Percentiles rank a stretch among this genome's conserved stretches.
Conservation (phyloP, 2,888 invertebrate species). For the Lasioglossum oenotherae region DNA sequence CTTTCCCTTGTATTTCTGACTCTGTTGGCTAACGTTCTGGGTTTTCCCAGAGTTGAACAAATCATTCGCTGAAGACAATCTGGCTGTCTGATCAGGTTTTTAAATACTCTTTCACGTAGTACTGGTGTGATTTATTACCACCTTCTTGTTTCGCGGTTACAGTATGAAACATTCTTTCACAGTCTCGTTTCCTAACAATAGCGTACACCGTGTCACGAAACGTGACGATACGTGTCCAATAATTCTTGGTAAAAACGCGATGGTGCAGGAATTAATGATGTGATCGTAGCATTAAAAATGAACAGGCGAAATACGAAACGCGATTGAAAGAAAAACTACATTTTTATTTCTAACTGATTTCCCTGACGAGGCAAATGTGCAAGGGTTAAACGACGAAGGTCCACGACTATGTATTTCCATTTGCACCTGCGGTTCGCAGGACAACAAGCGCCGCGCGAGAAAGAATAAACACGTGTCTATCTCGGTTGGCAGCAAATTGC, state of each 20-base stretch:
- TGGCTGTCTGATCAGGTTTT: not conserved
- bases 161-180: not conserved
- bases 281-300: too few species aligned
- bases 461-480: constrained; percentile 10
- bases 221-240: not conserved
- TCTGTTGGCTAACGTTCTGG: not conserved
- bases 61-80: not conserved
- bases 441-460: not conserved
- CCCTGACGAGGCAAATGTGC: not conserved
- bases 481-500: not conserved
- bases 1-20: not conserved
- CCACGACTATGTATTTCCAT: not conserved
- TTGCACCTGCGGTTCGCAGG: not conserved
- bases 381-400: not conserved
- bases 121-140: not conserved
- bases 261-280: too few species aligned
- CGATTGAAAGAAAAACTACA: not conserved
- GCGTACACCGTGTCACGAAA: not conserved
- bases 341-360: not conserved
- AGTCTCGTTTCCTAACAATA: not conserved
- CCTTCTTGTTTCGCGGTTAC: not conserved
- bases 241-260: not conserved
- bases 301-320: too few species aligned
- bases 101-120: not conserved
- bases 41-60: not conserved